phyloP scores from a whole-genome alignment of 2,888 invertebrate species.

The Uloborus plumipes region DNA sequence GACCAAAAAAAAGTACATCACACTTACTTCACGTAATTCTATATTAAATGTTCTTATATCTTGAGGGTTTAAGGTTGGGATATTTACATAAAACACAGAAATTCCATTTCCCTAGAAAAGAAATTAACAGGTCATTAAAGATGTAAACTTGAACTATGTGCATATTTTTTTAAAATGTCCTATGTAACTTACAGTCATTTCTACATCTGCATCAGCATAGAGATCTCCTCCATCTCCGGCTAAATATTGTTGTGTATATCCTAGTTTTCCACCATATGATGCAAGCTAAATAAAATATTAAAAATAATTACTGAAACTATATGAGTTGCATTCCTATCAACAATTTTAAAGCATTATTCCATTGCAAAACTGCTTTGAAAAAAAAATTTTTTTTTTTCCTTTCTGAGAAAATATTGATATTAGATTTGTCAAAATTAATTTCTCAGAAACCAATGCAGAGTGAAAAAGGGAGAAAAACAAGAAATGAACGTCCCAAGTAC shows the following conservation, averaged over 20 bases:
- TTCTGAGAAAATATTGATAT: no score
- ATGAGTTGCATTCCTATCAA: background rate
- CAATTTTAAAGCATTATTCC: background rate
- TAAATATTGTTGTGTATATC: slow-evolving; percentile 81
- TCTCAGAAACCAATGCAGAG: no score
- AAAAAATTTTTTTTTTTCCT: no score
- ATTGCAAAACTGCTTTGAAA: background rate
- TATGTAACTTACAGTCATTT: slow-evolving; percentile 77
- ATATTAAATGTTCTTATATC: slow-evolving; percentile 69
- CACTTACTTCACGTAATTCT: slow-evolving; percentile 74
- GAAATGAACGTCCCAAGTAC: no score
- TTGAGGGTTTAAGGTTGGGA: slow-evolving; percentile 74
- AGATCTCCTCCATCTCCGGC: slow-evolving; percentile 74
- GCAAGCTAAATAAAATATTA: slow-evolving; percentile 75
- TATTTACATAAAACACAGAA: slow-evolving; percentile 83
- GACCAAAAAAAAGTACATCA: background rate
- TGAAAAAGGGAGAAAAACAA: no score
- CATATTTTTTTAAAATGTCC: slow-evolving; percentile 14
- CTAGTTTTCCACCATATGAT: slow-evolving; percentile 88
- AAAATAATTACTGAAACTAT: no score
- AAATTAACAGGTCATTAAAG: slow-evolving; percentile 12
- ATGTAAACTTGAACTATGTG: background rate
- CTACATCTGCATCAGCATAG: slow-evolving; percentile 83
- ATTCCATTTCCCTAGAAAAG: slow-evolving; percentile 77
- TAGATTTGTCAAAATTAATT: no score